Base-by-base conservation (phyloP, 2,888 invertebrate species). In the Ctenicera cuprea region DNA sequence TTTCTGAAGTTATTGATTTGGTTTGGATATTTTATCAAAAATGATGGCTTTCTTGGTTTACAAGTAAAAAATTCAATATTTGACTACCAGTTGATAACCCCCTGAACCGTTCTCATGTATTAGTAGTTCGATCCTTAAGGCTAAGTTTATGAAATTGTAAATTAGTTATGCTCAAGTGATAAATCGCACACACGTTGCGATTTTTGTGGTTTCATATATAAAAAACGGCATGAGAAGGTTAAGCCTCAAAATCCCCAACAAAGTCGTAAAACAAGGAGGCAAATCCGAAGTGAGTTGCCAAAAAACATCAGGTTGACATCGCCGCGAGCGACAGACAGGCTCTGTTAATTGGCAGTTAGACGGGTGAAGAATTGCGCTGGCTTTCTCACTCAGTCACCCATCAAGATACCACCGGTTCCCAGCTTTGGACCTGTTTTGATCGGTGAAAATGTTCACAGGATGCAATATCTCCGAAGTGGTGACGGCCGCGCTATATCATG, bases 291-390 rank as follows among this genome's bases (percentile, higher is more conserved):
- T 64, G 62, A 75, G 71, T 74, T 63, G 63, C 73, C 69, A 77
- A 74, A 74, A 77, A 75, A 65, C 70, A 52, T 67, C 64, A 59
- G 59, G 67, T 73, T 73, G 77, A 73, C 77, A 75, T 33, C 37
- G 70, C 74, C 74, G 45, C 57, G 45, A 65, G 76, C 76, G 74
- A 77, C 72, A 70, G 65, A 50, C 71, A 43, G 73, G 59, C 54
- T 72, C 67, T 72, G 75, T 77, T 79, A 79, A 79, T 79, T 79
- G 78, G 77, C 76, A 79, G 75, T 76, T 77, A 71, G 75, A 68
- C 72, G 76, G 71, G 70, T 76, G 76, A 77, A 79, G 74, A 75
- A 78, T 78, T 73, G 75, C 70, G 38, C 50, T 72, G 54, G 45
- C 69, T 61, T 71, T 72, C 68, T 75, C 75, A 50, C 68, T 74